These are phyloP conservation scores for Emys orbicularis DNA, from an alignment of 2,797 vertebrate genomes.

Conservation along the genomic window DNA sequence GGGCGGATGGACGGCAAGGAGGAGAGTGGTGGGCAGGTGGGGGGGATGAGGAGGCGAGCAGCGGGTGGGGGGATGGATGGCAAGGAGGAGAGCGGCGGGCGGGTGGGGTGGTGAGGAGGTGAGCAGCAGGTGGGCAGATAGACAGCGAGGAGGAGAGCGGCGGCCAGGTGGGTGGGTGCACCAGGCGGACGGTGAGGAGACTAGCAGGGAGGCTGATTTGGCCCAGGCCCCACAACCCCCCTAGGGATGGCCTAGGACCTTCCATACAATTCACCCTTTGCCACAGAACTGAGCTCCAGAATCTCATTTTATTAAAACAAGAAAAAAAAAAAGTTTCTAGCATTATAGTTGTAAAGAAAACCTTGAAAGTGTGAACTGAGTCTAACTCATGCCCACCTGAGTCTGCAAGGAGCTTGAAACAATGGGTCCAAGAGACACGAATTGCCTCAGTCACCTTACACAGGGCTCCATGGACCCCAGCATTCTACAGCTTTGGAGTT, in stretches of 20 bases:
- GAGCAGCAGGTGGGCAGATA: no score
- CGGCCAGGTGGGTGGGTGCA: no score
- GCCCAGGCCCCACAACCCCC: no score
- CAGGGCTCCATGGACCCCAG: conserved; percentile 32
- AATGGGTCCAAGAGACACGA: conserved; percentile 53
- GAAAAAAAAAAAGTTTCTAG: neutral
- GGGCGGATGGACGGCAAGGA: no score
- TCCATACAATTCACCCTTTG: neutral
- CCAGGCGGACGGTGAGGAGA: no score
- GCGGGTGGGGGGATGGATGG: no score
- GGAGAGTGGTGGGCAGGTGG: no score
- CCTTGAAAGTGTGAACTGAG: conserved; percentile 8
- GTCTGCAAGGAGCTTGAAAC: conserved; percentile 56
- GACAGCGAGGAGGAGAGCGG: no score
- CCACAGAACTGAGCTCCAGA: neutral
- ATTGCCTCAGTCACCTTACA: conserved; percentile 51
- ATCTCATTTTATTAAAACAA: conserved; percentile 21
- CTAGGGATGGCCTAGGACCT: neutral
- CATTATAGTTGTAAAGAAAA: neutral
- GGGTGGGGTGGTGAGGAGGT: no score
- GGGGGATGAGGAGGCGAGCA: no score
- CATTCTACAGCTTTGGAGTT: conserved; percentile 47
- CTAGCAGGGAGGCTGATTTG: no score
- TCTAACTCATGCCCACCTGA: conserved; percentile 26
- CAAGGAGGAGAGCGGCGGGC: no score